Conservation (phyloP, 2,113 vertebrate genomes). For the Ardeotis arabs region DNA sequence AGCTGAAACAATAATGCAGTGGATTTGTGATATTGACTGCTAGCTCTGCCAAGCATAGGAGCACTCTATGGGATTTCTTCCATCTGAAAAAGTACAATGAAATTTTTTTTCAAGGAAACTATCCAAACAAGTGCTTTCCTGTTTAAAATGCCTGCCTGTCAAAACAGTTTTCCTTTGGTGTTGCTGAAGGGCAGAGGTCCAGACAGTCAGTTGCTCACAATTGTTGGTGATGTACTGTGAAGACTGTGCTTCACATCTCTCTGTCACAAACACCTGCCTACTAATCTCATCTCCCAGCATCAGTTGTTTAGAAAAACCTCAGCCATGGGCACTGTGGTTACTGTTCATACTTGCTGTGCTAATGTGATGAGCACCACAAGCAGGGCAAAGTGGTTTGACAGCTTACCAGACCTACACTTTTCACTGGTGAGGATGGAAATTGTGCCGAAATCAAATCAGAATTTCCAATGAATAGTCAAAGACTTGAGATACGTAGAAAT, state of each 20-base stretch:
- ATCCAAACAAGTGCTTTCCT: conserved; percentile 52
- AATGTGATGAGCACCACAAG: background rate
- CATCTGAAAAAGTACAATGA: background rate
- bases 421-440: background rate
- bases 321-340: background rate
- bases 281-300: background rate
- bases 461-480: background rate
- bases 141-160: conserved; percentile 30
- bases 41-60: background rate
- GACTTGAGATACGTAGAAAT: background rate
- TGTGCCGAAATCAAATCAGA: background rate
- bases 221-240: background rate
- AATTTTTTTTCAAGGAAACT: background rate
- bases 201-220: background rate
- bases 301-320: conserved; percentile 6
- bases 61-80: background rate
- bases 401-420: background rate
- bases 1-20: background rate
- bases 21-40: background rate
- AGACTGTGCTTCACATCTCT: background rate
- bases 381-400: background rate
- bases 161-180: conserved; percentile 20
- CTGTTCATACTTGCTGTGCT: conserved; percentile 1
- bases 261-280: background rate
- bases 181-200: conserved; percentile 1